phyloP scores from a whole-genome alignment of 2,797 vertebrate genomes.

The Picus viridis region DNA sequence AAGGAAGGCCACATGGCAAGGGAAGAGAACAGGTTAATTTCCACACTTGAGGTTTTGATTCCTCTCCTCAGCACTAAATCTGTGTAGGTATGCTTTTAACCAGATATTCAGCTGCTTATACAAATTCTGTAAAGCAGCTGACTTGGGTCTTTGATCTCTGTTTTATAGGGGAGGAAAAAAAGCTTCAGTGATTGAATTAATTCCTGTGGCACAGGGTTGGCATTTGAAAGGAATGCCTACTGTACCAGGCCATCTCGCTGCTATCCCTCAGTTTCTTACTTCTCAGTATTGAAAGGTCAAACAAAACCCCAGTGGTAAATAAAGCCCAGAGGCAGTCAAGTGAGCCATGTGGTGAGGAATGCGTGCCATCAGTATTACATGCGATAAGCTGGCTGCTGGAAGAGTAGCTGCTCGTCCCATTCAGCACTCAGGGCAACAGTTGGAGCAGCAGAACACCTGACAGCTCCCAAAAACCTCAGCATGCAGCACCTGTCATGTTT shows the following conservation, averaged over 20 bases:
- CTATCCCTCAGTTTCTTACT: neutral
- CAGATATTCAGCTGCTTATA: neutral
- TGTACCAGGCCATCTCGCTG: neutral
- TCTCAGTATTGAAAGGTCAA: constrained; percentile 44
- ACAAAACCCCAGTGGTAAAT: constrained; percentile 19
- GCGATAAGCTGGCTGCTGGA: neutral
- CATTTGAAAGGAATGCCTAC: neutral
- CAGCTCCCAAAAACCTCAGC: neutral
- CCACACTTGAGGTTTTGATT: neutral
- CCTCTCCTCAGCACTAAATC: neutral
- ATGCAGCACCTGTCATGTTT: constrained; percentile 7
- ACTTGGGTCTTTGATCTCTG: neutral
- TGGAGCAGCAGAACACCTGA: constrained; percentile 9
- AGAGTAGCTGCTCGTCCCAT: neutral
- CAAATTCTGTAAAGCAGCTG: neutral
- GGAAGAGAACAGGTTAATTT: neutral
- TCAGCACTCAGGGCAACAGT: neutral
- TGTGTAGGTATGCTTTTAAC: neutral
- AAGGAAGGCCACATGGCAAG: neutral
- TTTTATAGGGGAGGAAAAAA: neutral
- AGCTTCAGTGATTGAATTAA: neutral
- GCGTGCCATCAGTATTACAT: neutral
- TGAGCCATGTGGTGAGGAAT: constrained; percentile 30
- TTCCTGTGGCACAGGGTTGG: neutral
- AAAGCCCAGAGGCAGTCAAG: constrained; percentile 1